Base-by-base conservation (phyloP, 1,140 invertebrate genomes). In the Colletes gigas region DNA sequence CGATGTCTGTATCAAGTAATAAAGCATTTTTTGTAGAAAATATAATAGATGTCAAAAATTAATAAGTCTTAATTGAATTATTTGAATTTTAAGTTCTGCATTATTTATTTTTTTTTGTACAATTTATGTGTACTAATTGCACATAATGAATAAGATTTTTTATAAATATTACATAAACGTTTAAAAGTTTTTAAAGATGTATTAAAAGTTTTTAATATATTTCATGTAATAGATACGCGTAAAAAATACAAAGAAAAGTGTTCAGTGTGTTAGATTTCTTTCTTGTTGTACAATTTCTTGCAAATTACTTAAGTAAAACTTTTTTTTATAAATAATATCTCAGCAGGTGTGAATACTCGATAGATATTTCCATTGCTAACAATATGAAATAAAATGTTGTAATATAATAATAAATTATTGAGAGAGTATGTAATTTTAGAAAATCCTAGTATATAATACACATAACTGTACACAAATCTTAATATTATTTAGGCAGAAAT, bases 401-500 rank as follows among this genome's bases (percentile, higher is more conserved):
- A 21, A 8, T 14, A 70, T 78, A 2, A n/a, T 55, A 50, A 50
- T 50, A 50, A 50, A 50, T 50, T 50, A 50, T 50, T 50, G 8
- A 50, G 10, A 12, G 10, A 50, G 50, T 12, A 50, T 62, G 21
- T 62, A 62, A 62, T 14, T 15, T 62, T 17, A 39, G 30, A 14
- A 59, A 81, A 60, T 72, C 59, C 59, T 82, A 72, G 30, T 71
- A 65, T 66, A 70, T 60, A 60, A 14, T 66, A 62, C 14, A 47
- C 60, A 12, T 65, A 62, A 21, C 5, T 75, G 76, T 59, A 76
- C 60, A 72, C 69, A 57, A 50, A 62, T 72, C 54, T n/a, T 50
- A 76, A 83, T 87, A 81, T 83, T 93, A 94, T 95, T 76, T 95
- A 98, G 97, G 97, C 97, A 89, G 97, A 98, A 94, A 97, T 98